A percentile compares a stretch with the other conserved stretches of the same genome.
Conservation (phyloP, 2,797 vertebrate species). For the Octomys mimax region DNA sequence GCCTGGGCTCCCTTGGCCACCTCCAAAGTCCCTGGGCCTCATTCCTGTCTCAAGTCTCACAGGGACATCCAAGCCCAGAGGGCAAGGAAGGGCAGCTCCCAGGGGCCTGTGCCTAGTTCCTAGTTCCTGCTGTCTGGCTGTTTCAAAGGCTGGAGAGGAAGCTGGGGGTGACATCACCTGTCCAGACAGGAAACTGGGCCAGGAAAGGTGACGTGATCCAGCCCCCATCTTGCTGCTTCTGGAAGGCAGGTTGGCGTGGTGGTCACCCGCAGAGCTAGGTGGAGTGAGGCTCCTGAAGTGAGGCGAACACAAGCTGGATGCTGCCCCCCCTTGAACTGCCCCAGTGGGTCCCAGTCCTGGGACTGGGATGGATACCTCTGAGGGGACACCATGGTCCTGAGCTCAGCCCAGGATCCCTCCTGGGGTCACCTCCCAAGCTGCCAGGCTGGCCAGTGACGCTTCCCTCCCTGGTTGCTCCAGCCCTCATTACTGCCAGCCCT, state of each 20-base stretch:
- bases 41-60: not conserved
- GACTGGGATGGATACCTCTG: rapidly evolving
- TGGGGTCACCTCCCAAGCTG: not conserved
- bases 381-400: not conserved
- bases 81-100: not conserved
- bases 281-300: not conserved
- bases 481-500: conserved; percentile 45
- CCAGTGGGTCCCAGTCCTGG: rapidly evolving
- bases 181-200: not conserved
- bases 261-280: not conserved
- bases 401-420: not conserved
- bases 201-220: not conserved
- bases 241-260: not conserved
- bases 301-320: not conserved
- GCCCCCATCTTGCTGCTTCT: not conserved
- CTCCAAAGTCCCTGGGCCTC: rapidly evolving
- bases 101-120: not conserved
- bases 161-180: too few relatives aligned
- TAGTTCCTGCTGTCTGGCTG: rapidly evolving
- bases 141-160: not conserved
- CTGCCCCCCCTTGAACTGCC: not conserved
- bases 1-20: not conserved
- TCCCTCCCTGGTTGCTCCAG: not conserved
- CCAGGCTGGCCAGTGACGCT: not conserved
- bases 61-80: not conserved